A percentile compares a stretch with the other conserved stretches of the same genome.
Conservation (phyloP, 2,888 invertebrate species). For the Euphydryas editha region DNA sequence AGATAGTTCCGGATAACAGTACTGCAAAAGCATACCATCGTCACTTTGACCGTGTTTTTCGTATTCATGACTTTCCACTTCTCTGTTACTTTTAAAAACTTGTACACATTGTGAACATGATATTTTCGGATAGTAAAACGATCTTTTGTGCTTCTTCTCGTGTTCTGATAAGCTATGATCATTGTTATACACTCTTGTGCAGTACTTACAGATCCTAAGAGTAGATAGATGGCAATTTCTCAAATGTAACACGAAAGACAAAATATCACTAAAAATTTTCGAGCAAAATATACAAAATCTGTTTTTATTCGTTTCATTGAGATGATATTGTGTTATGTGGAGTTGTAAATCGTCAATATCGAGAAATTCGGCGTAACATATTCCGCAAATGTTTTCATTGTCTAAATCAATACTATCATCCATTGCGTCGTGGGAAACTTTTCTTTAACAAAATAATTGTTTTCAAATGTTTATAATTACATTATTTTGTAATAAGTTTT, state of each 20-base stretch:
- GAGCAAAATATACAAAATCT: slow-evolving; percentile 59
- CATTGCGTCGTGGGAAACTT: background rate
- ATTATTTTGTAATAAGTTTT: background rate
- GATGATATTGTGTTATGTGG: slow-evolving; percentile 62
- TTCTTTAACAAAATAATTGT: background rate
- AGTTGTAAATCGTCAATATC: slow-evolving; percentile 62
- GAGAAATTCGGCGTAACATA: slow-evolving; percentile 67
- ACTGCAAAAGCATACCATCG: slow-evolving; percentile 56
- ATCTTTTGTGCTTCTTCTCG: slow-evolving; percentile 52
- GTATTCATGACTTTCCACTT: slow-evolving; percentile 55
- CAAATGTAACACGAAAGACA: slow-evolving; percentile 59
- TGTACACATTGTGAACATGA: slow-evolving; percentile 61
- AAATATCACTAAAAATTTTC: slow-evolving; percentile 46
- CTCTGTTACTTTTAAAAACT: slow-evolving; percentile 44
- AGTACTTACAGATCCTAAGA: slow-evolving; percentile 57
- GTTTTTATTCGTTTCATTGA: slow-evolving; percentile 26
- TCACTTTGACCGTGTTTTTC: slow-evolving; percentile 41
- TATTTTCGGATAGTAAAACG: slow-evolving; percentile 33
- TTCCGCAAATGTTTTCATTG: slow-evolving; percentile 56
- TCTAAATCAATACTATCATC: slow-evolving; percentile 25
- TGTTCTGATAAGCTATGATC: slow-evolving; percentile 46
- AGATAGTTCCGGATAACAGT: slow-evolving; percentile 54
- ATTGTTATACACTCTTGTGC: slow-evolving; percentile 56
- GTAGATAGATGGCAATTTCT: slow-evolving; percentile 54
- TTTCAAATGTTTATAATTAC: background rate